Evolutionary conservation across 2,113 vertebrate genomes (phyloP).

Genomic region (Bubo blakistoni): DNA sequence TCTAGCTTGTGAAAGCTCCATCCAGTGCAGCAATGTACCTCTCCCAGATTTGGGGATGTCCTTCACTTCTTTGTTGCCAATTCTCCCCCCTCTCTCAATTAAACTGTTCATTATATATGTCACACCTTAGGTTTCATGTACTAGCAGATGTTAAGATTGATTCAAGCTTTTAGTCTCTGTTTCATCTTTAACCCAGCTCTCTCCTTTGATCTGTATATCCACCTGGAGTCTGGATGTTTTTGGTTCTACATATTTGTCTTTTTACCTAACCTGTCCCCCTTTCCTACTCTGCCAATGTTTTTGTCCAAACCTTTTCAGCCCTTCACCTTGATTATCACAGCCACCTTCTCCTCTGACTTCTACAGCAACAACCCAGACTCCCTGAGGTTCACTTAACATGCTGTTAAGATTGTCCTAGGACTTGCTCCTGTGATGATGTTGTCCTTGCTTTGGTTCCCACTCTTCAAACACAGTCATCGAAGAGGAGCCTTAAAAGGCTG

Average conservation of each 20-base stretch:
- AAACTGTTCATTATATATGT: background rate
- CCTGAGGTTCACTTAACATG: background rate
- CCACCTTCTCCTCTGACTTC: background rate
- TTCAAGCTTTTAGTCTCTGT: background rate
- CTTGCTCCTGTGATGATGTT: background rate
- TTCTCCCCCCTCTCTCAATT: background rate
- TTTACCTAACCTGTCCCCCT: background rate
- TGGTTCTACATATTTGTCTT: background rate
- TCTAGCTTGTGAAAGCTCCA: background rate
- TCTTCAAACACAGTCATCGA: background rate
- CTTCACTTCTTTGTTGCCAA: background rate
- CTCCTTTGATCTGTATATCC: background rate
- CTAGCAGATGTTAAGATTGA: background rate
- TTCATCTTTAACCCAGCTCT: background rate
- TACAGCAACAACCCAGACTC: background rate
- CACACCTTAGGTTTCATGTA: background rate
- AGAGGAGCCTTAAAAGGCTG: background rate
- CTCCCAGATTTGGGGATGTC: background rate
- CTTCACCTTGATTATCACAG: background rate
- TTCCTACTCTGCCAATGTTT: background rate
- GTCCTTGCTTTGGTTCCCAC: background rate
- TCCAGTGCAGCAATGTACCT: background rate
- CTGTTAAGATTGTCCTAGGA: background rate
- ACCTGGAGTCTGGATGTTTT: background rate
- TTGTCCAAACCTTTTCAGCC: background rate